Conservation (phyloP, 1,140 invertebrate genomes). For the Drosophila bipectinata region DNA sequence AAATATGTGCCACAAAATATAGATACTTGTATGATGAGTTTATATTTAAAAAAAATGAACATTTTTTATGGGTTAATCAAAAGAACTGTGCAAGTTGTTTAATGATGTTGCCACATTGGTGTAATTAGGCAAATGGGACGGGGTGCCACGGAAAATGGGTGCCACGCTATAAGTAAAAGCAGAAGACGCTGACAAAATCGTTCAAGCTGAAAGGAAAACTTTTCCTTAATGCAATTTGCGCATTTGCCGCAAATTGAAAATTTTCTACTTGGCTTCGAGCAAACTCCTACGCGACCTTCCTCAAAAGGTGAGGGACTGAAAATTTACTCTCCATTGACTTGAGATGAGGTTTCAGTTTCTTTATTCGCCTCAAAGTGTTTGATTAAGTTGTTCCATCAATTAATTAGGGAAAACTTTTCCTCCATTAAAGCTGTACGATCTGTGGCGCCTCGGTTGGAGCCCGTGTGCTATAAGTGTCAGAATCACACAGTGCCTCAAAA, state of each 20-base stretch:
- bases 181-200: slow-evolving; percentile 51
- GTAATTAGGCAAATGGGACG: slow-evolving; percentile 75
- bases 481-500: slow-evolving; percentile 21
- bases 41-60: slow-evolving; percentile 18
- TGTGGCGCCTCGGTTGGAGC: neutral
- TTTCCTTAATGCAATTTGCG: slow-evolving; percentile 78
- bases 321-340: slow-evolving; percentile 55
- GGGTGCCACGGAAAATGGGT: slow-evolving; percentile 6
- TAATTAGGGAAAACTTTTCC: slow-evolving; percentile 10
- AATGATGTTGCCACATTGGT: slow-evolving; percentile 71
- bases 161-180: too few species aligned
- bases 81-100: slow-evolving; percentile 66
- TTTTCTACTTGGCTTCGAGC: slow-evolving; percentile 60
- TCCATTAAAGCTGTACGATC: slow-evolving; percentile 15
- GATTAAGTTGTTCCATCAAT: slow-evolving; percentile 52
- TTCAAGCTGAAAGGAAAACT: slow-evolving; percentile 76
- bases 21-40: slow-evolving; percentile 3
- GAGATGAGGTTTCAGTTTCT: slow-evolving; percentile 45
- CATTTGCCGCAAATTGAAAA: slow-evolving; percentile 78
- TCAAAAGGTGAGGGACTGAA: slow-evolving; percentile 48
- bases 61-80: slow-evolving; percentile 65
- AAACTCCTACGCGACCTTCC: slow-evolving; percentile 11
- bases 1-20: slow-evolving; percentile 44
- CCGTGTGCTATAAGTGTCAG: slow-evolving; percentile 46
- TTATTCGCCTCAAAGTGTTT: slow-evolving; percentile 35